Conservation (phyloP, 2,888 invertebrate species). For the Xylophagus ater region DNA sequence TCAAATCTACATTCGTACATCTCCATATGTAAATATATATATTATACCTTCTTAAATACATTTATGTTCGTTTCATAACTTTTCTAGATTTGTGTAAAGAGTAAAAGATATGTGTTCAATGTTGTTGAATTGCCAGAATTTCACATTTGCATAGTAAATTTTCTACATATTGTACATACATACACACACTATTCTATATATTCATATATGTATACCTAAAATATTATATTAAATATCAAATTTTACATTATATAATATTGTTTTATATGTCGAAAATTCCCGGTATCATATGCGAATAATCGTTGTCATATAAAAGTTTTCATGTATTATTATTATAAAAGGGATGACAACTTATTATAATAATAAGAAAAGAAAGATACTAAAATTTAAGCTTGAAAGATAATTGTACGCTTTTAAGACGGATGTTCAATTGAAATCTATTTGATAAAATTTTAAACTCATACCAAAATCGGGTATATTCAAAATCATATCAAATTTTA, state of each 20-base stretch:
- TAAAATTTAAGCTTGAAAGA: background rate
- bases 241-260: too few relatives aligned
- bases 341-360: conserved; percentile 6
- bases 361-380: background rate
- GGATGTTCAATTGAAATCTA: conserved; percentile 11
- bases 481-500: background rate
- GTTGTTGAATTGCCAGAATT: conserved; percentile 1
- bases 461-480: conserved; percentile 5
- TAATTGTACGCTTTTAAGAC: conserved; percentile 3
- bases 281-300: conserved; percentile 10
- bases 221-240: too few relatives aligned
- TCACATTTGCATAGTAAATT: background rate
- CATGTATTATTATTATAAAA: conserved; percentile 1
- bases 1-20: too few relatives aligned
- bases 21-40: too few relatives aligned
- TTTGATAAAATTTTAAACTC: conserved; percentile 4
- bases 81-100: too few relatives aligned
- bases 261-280: background rate
- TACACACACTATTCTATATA: too few relatives aligned
- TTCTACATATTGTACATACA: too few relatives aligned
- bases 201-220: too few relatives aligned
- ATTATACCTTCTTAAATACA: too few relatives aligned
- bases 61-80: too few relatives aligned
- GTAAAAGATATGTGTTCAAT: background rate
- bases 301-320: conserved; percentile 7